Conservation (phyloP, 2,797 vertebrate genomes). For the Crotalus adamanteus region DNA sequence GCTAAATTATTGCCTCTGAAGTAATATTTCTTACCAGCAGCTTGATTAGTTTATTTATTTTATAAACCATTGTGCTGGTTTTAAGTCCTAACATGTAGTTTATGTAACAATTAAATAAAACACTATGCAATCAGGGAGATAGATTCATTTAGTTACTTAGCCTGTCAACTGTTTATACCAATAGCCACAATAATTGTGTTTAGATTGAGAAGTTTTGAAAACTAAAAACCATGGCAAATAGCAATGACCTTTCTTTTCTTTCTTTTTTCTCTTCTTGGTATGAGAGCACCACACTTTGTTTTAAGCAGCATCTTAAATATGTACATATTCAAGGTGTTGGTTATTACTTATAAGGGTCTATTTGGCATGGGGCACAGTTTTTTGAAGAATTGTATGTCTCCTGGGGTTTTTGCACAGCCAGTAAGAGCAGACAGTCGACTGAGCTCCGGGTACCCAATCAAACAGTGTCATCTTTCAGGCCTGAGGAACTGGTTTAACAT, state of each 20-base stretch:
- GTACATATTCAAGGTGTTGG: neutral
- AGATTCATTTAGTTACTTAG: neutral
- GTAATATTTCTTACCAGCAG: slow-evolving; percentile 44
- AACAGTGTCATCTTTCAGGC: neutral
- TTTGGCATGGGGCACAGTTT: neutral
- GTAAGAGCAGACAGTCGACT: neutral
- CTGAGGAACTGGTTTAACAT: neutral
- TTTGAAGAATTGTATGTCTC: neutral
- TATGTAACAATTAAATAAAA: neutral
- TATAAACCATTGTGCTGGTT: neutral
- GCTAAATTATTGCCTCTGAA: slow-evolving; percentile 37
- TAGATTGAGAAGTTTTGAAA: slow-evolving; percentile 57
- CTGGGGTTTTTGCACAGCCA: neutral
- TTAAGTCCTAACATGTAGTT: neutral
- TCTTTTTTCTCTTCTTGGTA: slow-evolving; percentile 21
- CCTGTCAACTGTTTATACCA: neutral
- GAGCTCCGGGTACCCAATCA: neutral
- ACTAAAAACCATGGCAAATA: slow-evolving; percentile 51
- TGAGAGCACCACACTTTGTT: slow-evolving; percentile 40
- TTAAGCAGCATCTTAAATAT: slow-evolving; percentile 52
- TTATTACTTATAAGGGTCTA: neutral
- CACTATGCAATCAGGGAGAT: neutral
- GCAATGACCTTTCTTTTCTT: neutral
- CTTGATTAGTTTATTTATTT: neutral
- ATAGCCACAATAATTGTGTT: slow-evolving; percentile 49